Base-by-base conservation (phyloP, 2,888 invertebrate genomes). In the Cantharis flavilabris region DNA sequence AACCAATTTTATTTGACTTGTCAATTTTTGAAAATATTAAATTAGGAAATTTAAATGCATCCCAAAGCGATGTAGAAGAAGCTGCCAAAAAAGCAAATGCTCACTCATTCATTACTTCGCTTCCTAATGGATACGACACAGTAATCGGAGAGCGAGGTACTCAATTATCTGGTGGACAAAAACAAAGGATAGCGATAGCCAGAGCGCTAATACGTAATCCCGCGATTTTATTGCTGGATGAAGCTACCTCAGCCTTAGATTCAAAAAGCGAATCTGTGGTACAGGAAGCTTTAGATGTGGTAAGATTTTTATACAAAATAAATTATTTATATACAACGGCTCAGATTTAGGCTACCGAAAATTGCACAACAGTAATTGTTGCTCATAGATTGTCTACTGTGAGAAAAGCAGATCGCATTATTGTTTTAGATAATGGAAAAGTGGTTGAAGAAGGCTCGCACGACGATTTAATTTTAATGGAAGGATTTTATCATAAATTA, bases 1-100 rank as follows among this genome's bases (percentile, higher is more conserved):
- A 98, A 85, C 98, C 97, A 0, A 93, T 95, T 1, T 90, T 98
- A 0, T 98, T 98, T 88, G 96, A 97, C 86, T 91, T 95, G 74
- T 94, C 95, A 9, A 96, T 98, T 74, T 92, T 91, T 1, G 96
- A 98, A 81, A 98, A 98, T 87, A 98, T 98, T 82, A 94, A 95
- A 0, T 98, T 98, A 85, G 98, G 98, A 96, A 85, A 88, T 89
- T 0, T 89, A 94, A 13, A 86, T 86, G 92, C 95, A 0, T 84
- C 89, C 1, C 92, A 92, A 88, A 91, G 92, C 70, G 96, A 97
- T 85, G 91, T 97, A 65, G 93, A 96, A 1, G 90, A 91, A 20
- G 94, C 95, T 0, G 95, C 96, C 0, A 93, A 92, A 83, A 93
- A 94, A 84, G 96, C 97, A 0, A 97, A 97, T 84, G 96, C 97